phyloP scores from a whole-genome alignment of 2,113 vertebrate genomes.

The Henicopernis longicauda region DNA sequence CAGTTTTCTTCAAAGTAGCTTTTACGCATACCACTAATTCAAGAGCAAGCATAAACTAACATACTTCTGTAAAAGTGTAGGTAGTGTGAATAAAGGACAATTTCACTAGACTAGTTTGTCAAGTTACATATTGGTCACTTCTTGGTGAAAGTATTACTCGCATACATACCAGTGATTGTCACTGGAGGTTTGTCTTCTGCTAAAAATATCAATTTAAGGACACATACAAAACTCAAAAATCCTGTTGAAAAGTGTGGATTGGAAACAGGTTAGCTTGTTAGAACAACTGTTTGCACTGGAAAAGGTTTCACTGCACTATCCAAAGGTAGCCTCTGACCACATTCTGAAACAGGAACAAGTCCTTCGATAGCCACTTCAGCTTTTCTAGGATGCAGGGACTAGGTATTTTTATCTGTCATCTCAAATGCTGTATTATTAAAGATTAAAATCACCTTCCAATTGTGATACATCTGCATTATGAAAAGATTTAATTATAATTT shows the following conservation, averaged over 20 bases:
- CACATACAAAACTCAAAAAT: not conserved
- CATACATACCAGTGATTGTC: not conserved
- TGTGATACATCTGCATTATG: not conserved
- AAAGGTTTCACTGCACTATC: not conserved
- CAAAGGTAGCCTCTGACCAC: not conserved
- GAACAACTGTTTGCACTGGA: not conserved
- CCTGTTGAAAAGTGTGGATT: not conserved
- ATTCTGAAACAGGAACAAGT: not conserved
- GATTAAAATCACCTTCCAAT: not conserved
- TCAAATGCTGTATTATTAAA: not conserved
- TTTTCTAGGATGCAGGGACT: not conserved
- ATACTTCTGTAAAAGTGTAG: not conserved
- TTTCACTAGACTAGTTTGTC: not conserved
- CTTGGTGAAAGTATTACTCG: not conserved
- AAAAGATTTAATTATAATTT: not conserved
- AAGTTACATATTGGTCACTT: not conserved
- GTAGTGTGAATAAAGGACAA: not conserved
- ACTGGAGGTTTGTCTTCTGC: not conserved
- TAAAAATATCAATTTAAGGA: not conserved
- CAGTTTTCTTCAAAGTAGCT: not conserved
- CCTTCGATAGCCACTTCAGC: not conserved
- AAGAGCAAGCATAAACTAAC: not conserved
- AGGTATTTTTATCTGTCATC: not conserved
- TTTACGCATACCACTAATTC: not conserved
- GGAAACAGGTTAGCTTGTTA: not conserved